Conservation (phyloP, 2,797 vertebrate species). For the Thamnophis elegans region DNA sequence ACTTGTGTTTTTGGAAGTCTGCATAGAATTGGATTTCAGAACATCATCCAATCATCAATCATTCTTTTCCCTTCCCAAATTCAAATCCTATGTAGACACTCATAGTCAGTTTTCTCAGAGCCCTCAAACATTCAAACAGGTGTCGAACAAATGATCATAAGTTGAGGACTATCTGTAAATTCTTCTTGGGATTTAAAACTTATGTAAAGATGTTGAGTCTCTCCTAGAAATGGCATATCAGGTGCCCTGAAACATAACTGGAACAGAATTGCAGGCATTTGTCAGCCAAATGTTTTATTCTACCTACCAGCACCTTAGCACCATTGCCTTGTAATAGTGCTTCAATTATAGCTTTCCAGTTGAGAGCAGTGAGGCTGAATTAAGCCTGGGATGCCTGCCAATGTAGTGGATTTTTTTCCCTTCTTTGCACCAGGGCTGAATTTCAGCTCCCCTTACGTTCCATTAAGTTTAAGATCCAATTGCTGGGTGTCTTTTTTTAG, state of each 20-base stretch:
- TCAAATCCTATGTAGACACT: background rate
- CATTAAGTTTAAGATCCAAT: slow-evolving; percentile 5
- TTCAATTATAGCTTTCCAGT: slow-evolving; percentile 7
- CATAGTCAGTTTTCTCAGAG: background rate
- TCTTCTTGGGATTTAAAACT: background rate
- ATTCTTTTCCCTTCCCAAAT: background rate
- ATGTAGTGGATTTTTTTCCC: background rate
- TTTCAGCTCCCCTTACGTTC: background rate
- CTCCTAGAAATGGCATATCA: background rate
- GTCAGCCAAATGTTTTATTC: background rate
- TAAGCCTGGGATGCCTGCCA: slow-evolving; percentile 6
- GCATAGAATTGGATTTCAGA: background rate
- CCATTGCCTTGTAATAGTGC: slow-evolving; percentile 1
- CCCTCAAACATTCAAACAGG: background rate
- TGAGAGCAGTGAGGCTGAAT: slow-evolving; percentile 15
- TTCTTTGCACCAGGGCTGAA: slow-evolving; percentile 1
- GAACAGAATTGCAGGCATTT: background rate
- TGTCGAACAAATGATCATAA: background rate
- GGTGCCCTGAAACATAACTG: background rate
- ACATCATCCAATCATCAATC: background rate
- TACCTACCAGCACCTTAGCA: background rate
- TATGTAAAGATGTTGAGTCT: background rate
- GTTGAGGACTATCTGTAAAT: background rate
- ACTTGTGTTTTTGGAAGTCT: background rate
- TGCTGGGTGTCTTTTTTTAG: slow-evolving; percentile 8